A percentile compares a stretch with the other conserved stretches of the same genome.
Conservation (phyloP, 1,140 invertebrate species). For the Argopecten irradians region DNA sequence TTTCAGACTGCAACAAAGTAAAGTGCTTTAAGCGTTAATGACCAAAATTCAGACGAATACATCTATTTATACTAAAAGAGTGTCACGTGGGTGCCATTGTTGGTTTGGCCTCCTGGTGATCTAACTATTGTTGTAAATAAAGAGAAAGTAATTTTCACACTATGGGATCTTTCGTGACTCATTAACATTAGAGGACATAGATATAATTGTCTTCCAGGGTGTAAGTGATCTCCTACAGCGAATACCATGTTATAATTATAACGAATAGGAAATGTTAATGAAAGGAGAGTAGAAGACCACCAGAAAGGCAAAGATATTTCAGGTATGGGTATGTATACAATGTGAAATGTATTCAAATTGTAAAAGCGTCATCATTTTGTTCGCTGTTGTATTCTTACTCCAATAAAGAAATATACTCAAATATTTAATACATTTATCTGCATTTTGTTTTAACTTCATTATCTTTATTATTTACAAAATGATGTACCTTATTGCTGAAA, state of each 20-base stretch:
- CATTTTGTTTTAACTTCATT: no score
- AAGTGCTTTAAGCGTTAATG: not conserved
- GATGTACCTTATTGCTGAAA: no score
- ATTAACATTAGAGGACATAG: not conserved
- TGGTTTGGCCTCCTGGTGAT: not conserved
- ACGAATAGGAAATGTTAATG: not conserved
- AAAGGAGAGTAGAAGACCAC: not conserved
- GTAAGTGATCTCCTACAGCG: not conserved
- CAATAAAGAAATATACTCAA: no score
- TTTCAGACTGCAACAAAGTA: not conserved
- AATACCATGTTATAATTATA: not conserved
- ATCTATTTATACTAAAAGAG: not conserved
- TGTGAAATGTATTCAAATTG: no score
- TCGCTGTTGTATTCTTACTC: no score
- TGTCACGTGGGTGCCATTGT: not conserved
- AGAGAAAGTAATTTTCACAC: not conserved
- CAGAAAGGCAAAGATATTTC: not conserved
- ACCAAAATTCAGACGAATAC: not conserved
- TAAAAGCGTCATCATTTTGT: no score
- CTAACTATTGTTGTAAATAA: not conserved
- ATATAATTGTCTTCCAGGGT: not conserved
- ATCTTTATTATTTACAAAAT: no score
- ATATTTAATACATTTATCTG: no score
- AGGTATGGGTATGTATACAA: no score
- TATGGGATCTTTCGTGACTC: not conserved